phyloP scores from a whole-genome alignment of 2,888 invertebrate species.

The Lithophane ornitopus region DNA sequence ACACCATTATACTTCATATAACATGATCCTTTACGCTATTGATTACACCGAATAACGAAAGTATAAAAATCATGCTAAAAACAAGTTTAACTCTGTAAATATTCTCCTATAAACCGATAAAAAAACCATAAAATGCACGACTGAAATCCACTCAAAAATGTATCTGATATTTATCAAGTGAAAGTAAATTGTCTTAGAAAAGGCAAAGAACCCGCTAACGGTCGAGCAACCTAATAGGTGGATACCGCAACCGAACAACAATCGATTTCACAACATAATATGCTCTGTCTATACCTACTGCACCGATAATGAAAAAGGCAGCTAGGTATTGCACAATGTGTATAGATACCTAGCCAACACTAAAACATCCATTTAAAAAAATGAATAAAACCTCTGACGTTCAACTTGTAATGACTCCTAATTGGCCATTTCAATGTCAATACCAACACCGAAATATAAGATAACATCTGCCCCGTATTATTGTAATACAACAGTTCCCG shows the following conservation, averaged over 20 bases:
- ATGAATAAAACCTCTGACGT: conserved; percentile 9
- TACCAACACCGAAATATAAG: conserved; percentile 41
- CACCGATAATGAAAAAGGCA: background rate
- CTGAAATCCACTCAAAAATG: conserved; percentile 34
- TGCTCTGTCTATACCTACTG: conserved; percentile 14
- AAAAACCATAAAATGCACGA: conserved; percentile 24
- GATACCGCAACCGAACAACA: conserved; percentile 55
- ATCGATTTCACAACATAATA: conserved; percentile 63
- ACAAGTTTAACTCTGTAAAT: background rate
- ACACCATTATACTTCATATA: background rate
- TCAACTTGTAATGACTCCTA: conserved; percentile 43
- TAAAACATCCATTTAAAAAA: background rate
- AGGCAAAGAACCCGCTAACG: conserved; percentile 59
- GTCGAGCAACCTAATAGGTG: conserved; percentile 39
- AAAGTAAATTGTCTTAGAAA: conserved; percentile 60
- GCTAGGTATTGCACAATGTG: background rate
- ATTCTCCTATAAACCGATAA: conserved; percentile 6
- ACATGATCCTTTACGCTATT: background rate
- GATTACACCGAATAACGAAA: background rate
- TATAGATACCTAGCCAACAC: background rate
- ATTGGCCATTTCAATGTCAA: conserved; percentile 56
- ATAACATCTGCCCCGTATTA: conserved; percentile 47
- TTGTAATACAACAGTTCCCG: conserved; percentile 14
- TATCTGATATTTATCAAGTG: conserved; percentile 53
- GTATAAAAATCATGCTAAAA: conserved; percentile 7